Base-by-base conservation (phyloP, 2,797 vertebrate species). In the Darevskia mixta region DNA sequence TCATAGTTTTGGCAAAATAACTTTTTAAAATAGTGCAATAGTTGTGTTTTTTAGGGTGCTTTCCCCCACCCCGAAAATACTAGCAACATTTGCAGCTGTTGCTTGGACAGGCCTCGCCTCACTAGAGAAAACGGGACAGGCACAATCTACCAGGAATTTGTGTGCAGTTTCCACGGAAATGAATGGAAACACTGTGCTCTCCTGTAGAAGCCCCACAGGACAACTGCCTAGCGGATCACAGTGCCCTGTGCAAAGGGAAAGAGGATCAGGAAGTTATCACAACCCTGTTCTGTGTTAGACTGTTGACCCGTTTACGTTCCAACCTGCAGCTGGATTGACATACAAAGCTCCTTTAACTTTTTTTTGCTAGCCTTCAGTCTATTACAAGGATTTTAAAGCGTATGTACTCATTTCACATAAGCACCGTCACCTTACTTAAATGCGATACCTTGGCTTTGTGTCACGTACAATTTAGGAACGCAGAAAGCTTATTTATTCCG, bases 11-110 rank as follows among this genome's bases (percentile, higher is more conserved):
- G 71, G 82, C 71, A 85, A 81, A 49, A 45, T 5, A 69, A 29
- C 71, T 85, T 3, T 61, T 85, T 82, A 84, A 90, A 90, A 84
- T 75, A 89, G 83, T 89, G 88, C 88, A 89, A 89, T 86, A 55
- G 84, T 73, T 83, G 35, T 71, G 27, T 71, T 41, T 38, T 82
- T 72, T 80, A n/a, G 10, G 41, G 25, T 66, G 41, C 71, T 41
- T n/a, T n/a, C 11, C 27, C 18, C 11, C 27, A 64, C n/a, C 17
- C 25, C 23, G 66, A 73, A n/a, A 49, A 49, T 8, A 67, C 41
- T 55, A 58, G 80, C n/a, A 29, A 66, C 2, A 67, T n/a, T 45
- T 76, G 43, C 79, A 82, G 80, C n/a, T 80, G 23, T 20, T 32
- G 35, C 49, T 84, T 71, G 38, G 76, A 58, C 66, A 49, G 35